phyloP scores from a whole-genome alignment of 2,113 vertebrate genomes.

The Nothoprocta pentlandii region DNA sequence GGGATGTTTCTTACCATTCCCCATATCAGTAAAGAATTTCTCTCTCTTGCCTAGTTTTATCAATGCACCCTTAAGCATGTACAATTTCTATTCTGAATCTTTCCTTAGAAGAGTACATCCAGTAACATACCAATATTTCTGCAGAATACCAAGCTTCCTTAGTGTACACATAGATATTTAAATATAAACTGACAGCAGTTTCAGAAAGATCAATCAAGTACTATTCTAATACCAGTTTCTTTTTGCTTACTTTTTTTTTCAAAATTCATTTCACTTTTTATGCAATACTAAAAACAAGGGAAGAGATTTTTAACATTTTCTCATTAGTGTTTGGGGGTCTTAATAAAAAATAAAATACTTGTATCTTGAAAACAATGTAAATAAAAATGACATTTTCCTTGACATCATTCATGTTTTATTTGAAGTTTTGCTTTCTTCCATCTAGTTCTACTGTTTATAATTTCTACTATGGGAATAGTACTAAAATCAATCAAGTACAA shows the following conservation, averaged over 20 bases:
- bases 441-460: background rate
- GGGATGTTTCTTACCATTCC: background rate
- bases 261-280: background rate
- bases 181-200: background rate
- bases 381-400: background rate
- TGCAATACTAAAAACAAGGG: background rate
- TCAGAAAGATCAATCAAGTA: background rate
- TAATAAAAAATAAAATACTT: background rate
- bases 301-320: background rate
- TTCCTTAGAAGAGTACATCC: background rate
- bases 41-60: background rate
- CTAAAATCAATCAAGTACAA: background rate
- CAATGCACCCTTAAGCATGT: background rate
- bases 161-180: background rate
- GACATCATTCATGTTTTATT: background rate
- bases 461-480: background rate
- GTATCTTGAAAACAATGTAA: background rate
- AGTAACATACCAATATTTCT: background rate
- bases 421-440: background rate
- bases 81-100: background rate
- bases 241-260: background rate
- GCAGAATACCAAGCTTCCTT: background rate
- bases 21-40: background rate
- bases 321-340: background rate
- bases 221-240: background rate